These are phyloP conservation scores for Orthonyx spaldingii DNA, from an alignment of 2,113 vertebrate species.

Conservation along the genomic window DNA sequence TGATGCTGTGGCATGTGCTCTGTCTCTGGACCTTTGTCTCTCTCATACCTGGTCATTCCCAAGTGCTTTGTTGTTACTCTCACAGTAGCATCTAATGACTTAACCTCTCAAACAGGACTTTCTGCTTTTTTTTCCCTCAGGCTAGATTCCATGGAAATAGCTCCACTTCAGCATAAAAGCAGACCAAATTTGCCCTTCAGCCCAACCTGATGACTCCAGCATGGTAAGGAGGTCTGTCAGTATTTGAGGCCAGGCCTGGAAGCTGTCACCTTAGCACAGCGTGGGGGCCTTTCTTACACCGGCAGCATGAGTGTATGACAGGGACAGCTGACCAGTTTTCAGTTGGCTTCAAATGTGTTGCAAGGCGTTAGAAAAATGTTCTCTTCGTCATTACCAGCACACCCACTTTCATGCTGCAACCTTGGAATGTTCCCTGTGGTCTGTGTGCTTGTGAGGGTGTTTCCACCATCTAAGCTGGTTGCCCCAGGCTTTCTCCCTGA, in stretches of 20 bases:
- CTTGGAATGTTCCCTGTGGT: not conserved
- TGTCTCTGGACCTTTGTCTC: not conserved
- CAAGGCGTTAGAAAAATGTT: accelerated
- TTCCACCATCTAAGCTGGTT: not conserved
- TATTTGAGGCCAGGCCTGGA: not conserved
- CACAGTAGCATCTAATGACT: not conserved
- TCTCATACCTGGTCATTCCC: not conserved
- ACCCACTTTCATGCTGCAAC: not conserved
- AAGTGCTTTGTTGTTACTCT: constrained; percentile 10
- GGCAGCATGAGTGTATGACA: not conserved
- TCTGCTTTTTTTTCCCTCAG: not conserved
- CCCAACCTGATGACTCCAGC: not conserved
- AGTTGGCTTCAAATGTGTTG: not conserved
- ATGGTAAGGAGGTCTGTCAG: not conserved
- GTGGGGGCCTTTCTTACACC: not conserved
- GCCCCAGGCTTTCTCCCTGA: not conserved
- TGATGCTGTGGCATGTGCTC: not conserved
- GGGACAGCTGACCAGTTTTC: not conserved
- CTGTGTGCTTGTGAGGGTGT: not conserved
- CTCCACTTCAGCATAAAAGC: not conserved
- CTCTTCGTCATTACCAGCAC: not conserved
- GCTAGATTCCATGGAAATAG: not conserved
- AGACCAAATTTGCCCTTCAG: not conserved
- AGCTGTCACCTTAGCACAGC: not conserved
- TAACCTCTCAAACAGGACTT: not conserved